These are phyloP conservation scores for Phasia obesa DNA, from an alignment of 2,888 invertebrate genomes.

Conservation along the genomic window DNA sequence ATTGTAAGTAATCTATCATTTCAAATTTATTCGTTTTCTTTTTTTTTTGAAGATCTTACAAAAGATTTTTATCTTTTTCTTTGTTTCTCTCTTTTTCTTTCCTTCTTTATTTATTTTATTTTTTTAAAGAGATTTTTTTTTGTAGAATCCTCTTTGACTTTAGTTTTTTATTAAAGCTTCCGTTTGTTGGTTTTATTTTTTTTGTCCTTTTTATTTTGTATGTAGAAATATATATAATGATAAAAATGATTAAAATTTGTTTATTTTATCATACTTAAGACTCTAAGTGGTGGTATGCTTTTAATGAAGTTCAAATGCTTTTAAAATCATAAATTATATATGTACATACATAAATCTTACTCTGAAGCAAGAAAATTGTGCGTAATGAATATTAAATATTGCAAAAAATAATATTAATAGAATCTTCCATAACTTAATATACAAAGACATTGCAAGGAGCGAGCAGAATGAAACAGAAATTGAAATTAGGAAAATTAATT, in stretches of 20 bases:
- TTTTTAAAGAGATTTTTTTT: conserved; percentile 4
- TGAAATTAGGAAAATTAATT: no score
- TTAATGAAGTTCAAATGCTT: no score
- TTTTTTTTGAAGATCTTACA: not conserved
- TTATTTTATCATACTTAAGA: conserved; percentile 48
- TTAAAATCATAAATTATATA: no score
- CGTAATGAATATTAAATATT: no score
- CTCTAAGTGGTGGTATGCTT: no score
- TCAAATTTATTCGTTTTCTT: conserved; percentile 44
- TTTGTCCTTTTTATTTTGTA: not conserved
- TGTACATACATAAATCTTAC: no score
- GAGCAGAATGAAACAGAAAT: no score
- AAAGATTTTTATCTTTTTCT: conserved; percentile 50
- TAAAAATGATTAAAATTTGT: conserved; percentile 59
- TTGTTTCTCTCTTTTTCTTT: not conserved
- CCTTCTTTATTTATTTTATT: no score
- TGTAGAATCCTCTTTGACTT: conserved; percentile 20
- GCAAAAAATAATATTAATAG: no score
- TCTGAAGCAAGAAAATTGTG: no score
- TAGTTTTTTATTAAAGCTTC: conserved; percentile 44
- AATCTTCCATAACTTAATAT: no score
- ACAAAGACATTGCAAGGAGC: no score
- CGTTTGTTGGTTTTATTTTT: conserved; percentile 46
- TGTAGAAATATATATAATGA: conserved; percentile 37
- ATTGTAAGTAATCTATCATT: conserved; percentile 69